Base-by-base conservation (phyloP, 2,113 vertebrate genomes). In the Aptenodytes forsteri region DNA sequence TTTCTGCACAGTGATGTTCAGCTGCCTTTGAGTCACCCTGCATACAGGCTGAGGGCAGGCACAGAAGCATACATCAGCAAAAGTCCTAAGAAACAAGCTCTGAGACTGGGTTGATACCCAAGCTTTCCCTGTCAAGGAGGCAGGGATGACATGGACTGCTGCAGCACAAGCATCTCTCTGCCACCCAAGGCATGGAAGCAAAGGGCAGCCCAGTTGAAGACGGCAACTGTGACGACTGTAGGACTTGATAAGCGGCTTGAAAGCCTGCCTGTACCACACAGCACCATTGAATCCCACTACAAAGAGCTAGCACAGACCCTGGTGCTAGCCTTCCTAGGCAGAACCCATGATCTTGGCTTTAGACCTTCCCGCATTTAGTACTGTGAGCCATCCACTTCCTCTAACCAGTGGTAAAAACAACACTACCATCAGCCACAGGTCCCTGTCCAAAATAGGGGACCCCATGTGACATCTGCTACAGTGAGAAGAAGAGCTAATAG, bases 21-120 rank as follows among this genome's bases (percentile, higher is more conserved):
- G 98, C 97, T 99, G 99, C 90, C 99, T 98, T 95, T 99, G 99
- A 5, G 99, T 99, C 95, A 99, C 98, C 91, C 96, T 99, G 92
- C 98, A 97, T 44, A 96, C 97, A 13, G 98, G 98, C 99, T 99
- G 91, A 25, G 61, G 91, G 61, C 44, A 87, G 38, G 61, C 49
- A 94, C 11, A 21, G 25, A 65, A 78, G 23, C 46, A 47, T 1
- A 17, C 36, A 36, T 85, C 65, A 96, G 75, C 69, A 87, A 2
- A 71, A 86, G 67, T 65, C 44, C 18, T 2, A 19, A 19, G 54
- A 75, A 85, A 71, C 16, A 25, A 61, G 40, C 50, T 81, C 66
- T 32, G 40, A 72, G 64, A 44, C 15, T 3, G 5, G 90, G 34
- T 3, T 21, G 38, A 54, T 13, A 42, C 3, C 40, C n/a, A 8